phyloP scores from a whole-genome alignment of 2,888 invertebrate species.

The Tineola bisselliella region DNA sequence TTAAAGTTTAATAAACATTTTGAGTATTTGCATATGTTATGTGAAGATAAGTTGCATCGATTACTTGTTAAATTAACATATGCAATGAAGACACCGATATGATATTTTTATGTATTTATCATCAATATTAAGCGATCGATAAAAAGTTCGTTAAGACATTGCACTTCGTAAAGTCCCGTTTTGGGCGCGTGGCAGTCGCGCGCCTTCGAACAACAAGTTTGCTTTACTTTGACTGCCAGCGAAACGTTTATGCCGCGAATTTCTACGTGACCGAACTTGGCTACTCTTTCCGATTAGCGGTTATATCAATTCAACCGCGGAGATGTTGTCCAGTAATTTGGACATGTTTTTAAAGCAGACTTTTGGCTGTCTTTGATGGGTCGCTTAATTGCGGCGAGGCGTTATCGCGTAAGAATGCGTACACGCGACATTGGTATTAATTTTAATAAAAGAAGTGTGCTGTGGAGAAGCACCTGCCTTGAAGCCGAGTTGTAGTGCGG shows the following conservation, averaged over 20 bases:
- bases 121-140: conserved; percentile 14
- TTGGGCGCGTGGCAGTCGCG: conserved; percentile 14
- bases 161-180: conserved; percentile 15
- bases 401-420: conserved; percentile 68
- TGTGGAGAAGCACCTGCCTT: conserved; percentile 53
- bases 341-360: background rate
- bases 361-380: conserved; percentile 2
- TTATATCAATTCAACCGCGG: background rate
- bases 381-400: conserved; percentile 60
- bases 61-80: conserved; percentile 9
- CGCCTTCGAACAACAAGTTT: conserved; percentile 4
- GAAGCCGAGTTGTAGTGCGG: conserved; percentile 30
- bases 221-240: background rate
- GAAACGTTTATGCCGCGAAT: conserved; percentile 1
- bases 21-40: conserved; percentile 8
- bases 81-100: conserved; percentile 8
- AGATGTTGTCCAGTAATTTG: background rate
- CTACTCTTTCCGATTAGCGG: background rate
- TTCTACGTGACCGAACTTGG: conserved; percentile 2
- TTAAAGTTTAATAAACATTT: background rate
- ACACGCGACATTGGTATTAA: conserved; percentile 69
- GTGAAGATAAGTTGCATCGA: conserved; percentile 6
- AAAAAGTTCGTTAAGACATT: conserved; percentile 18
- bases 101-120: conserved; percentile 8
- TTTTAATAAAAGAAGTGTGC: conserved; percentile 68